Percentiles rank a stretch among this genome's conserved stretches.
phyloP scores from a whole-genome alignment of 2,888 invertebrate species.

The Linnaemya tessellans region DNA sequence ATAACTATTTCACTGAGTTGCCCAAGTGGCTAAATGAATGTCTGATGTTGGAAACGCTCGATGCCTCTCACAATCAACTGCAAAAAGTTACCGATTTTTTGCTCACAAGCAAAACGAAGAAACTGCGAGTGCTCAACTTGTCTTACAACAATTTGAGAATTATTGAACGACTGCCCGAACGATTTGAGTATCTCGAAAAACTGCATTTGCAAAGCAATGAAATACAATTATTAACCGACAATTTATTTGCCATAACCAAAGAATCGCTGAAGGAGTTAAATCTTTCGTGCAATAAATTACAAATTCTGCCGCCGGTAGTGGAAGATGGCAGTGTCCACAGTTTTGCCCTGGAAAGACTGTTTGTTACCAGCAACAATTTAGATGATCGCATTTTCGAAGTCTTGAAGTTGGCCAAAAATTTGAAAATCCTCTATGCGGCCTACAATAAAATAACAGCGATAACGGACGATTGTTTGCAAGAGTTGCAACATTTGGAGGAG shows the following conservation, averaged over 20 bases:
- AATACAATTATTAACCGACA: constrained; percentile 89
- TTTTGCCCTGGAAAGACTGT: constrained; percentile 85
- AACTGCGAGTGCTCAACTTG: constrained; percentile 89
- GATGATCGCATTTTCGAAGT: constrained; percentile 88
- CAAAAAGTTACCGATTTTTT: constrained; percentile 89
- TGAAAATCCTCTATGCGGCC: constrained; percentile 89
- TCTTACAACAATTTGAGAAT: constrained; percentile 90
- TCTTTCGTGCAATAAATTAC: constrained; percentile 90
- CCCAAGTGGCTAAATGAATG: constrained; percentile 92
- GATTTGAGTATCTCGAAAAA: constrained; percentile 84
- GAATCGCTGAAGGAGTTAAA: constrained; percentile 88
- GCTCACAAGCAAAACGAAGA: constrained; percentile 89
- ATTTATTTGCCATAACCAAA: constrained; percentile 88
- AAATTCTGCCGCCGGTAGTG: constrained; percentile 85
- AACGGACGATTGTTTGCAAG: constrained; percentile 89
- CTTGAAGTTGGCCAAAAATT: constrained; percentile 86
- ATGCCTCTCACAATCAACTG: constrained; percentile 90
- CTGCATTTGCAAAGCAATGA: constrained; percentile 91
- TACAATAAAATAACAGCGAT: constrained; percentile 90
- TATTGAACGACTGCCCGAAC: constrained; percentile 86
- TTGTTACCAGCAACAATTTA: constrained; percentile 90
- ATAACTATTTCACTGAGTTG: constrained; percentile 88
- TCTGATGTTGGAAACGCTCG: constrained; percentile 88
- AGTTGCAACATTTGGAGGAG: constrained; percentile 92
- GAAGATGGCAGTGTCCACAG: constrained; percentile 73